Evolutionary conservation across 2,113 vertebrate species (phyloP), one percentile per base, ranked within the genome.

Genomic region (Polypterus senegalus): DNA sequence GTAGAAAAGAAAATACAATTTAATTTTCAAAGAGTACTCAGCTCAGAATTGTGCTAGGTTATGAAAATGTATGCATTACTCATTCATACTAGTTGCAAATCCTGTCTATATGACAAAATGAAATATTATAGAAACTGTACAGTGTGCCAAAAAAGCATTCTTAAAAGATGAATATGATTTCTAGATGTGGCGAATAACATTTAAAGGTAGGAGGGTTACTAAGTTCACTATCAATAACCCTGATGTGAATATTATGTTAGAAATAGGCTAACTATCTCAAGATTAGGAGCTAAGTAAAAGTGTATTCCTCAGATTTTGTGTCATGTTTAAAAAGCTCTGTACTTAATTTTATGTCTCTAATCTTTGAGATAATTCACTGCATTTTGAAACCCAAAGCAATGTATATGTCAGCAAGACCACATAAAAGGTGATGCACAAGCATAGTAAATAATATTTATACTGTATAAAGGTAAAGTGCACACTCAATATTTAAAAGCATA

Each of bases 191-290:
- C 58, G 48, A 57, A 58, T 46, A 62, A 66, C 9, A 9, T 45
- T 46, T 5, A 45, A 45, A 45, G 46, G 11, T 43, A 4, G 27
- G 43, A 58, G 56, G 45, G 3, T 56, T 5, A 7, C 48, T 62
- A 60, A n/a, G n/a, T n/a, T 61, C 65, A 66, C 7, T 51, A 52
- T 10, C 60, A 53, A 11, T 58, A 46, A 46, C 45, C 46, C 48
- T 58, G 49, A 58, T 62, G 27, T 61, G 60, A 4, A 57, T 66
- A 44, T 61, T 27, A 58, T 66, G 65, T 44, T 55, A 66, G 54
- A 58, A 61, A 61, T 9, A 10, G 48, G 48, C 7, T 52, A 61
- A 58, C 56, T 48, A 52, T 48, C 46, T 45, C 43, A 58, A 52
- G 48, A 58, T 57, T 66, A 48, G 52, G 53, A 57, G 48, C 46